These are phyloP conservation scores for Caenorhabditis virilis DNA, from an alignment of 2,888 invertebrate genomes.

Conservation along the genomic window DNA sequence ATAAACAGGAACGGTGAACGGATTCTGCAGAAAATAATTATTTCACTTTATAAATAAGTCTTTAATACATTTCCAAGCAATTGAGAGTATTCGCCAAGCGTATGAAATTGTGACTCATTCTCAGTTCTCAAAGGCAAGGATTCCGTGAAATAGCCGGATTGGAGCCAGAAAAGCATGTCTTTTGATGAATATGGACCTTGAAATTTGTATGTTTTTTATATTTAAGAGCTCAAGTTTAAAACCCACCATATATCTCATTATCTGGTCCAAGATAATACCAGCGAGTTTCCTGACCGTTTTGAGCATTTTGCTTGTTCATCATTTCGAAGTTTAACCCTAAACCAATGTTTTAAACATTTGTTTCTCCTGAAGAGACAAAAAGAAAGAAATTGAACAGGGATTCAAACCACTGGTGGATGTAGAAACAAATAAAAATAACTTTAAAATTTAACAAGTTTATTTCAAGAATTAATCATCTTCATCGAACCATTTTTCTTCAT, in stretches of 20 bases:
- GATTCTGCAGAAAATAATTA: conserved; percentile 19
- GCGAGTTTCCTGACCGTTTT: conserved; percentile 17
- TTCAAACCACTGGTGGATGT: not conserved
- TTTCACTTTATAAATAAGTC: not conserved
- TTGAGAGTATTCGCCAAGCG: conserved; percentile 41
- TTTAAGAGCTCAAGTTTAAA: not conserved
- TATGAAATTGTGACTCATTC: conserved; percentile 74
- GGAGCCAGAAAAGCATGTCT: conserved; percentile 87
- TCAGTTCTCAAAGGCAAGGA: conserved; percentile 83
- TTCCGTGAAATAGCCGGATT: conserved; percentile 82
- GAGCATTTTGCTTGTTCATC: conserved; percentile 13
- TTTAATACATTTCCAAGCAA: conserved; percentile 20
- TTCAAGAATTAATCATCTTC: conserved; percentile 43
- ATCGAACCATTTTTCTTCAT: conserved; percentile 64
- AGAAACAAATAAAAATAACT: not conserved
- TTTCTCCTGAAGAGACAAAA: not conserved
- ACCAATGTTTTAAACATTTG: not conserved
- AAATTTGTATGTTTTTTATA: not conserved
- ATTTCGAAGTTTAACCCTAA: conserved; percentile 5
- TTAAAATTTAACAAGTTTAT: not conserved
- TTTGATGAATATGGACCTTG: conserved; percentile 81
- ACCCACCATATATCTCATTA: conserved; percentile 36
- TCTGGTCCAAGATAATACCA: conserved; percentile 50
- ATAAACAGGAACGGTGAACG: conserved; percentile 16
- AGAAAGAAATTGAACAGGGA: not conserved